These are phyloP conservation scores for Zenarchopterus dispar DNA, from an alignment of 2,797 vertebrate genomes.

Conservation along the genomic window DNA sequence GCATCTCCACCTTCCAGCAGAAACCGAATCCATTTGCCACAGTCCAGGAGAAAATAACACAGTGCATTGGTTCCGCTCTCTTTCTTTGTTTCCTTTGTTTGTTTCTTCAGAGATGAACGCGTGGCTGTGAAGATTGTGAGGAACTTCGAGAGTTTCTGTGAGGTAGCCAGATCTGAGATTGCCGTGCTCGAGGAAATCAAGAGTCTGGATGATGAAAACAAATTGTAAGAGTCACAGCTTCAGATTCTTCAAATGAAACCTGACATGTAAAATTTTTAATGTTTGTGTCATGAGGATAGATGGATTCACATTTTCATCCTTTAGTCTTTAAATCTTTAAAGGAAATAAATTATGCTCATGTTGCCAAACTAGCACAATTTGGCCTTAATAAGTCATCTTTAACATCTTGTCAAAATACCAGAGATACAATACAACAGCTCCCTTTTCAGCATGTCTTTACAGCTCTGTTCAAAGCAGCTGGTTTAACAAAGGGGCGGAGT, in stretches of 20 bases:
- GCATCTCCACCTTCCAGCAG: neutral
- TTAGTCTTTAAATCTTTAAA: too few species aligned
- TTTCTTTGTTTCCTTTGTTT: neutral
- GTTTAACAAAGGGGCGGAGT: too few species aligned
- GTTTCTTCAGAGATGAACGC: constrained; percentile 70
- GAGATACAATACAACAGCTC: too few species aligned
- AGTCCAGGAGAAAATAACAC: neutral
- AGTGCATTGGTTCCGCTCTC: neutral
- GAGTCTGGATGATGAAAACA: constrained; percentile 86
- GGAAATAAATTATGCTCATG: too few species aligned
- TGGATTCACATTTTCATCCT: too few species aligned
- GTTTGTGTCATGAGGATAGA: too few species aligned
- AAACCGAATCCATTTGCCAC: too few species aligned
- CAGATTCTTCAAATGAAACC: neutral
- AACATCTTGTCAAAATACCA: too few species aligned
- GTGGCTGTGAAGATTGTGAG: constrained; percentile 95
- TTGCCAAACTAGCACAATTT: too few species aligned
- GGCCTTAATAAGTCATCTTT: too few species aligned
- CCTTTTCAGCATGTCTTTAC: too few species aligned
- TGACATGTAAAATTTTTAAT: neutral
- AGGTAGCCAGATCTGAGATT: constrained; percentile 91
- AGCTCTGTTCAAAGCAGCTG: too few species aligned
- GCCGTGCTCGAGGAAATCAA: constrained; percentile 91
- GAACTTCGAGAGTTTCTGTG: constrained; percentile 89
- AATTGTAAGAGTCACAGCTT: constrained; percentile 87